Evolutionary conservation across 2,888 invertebrate genomes (phyloP), one percentile per base, ranked within the genome.

Genomic region (Blastobasis adustella): DNA sequence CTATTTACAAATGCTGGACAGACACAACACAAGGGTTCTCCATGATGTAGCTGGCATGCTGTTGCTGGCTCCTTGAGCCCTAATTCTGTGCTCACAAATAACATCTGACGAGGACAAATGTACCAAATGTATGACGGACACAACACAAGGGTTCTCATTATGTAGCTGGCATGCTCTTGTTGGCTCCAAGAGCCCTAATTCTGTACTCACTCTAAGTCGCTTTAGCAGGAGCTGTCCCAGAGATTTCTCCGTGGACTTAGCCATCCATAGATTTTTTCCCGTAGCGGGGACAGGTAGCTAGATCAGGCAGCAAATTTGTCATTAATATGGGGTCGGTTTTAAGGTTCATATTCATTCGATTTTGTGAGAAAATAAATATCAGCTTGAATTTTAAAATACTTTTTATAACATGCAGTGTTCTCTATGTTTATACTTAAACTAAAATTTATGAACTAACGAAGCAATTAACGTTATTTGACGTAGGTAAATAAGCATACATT

Each of bases 221-320:
- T 84, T 86, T 62, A 87, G 73, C 38, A 87, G 79, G 53, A 83
- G 73, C 58, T 67, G 60, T 56, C 86, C 86, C 73, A 87, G 63
- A 47, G 81, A 73, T 78, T 84, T 87, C 67, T 83, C 84, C 63
- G 77, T 67, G 54, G 82, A 77, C 62, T 83, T 83, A 73, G 71
- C 79, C 51, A 82, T 80, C 87, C 84, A 87, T 57, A 87, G 66
- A 52, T 84, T 83, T 71, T 68, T 77, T 82, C 69, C 66, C 77
- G 69, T 75, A 72, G 10, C 23, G 23, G 69, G 75, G 61, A 66
- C 75, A 73, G 73, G 68, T 52, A 79, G 75, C 85, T 86, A 77
- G 62, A 79, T 78, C 66, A 77, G 67, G 73, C 58, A 65, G 54
- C 56, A 58, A 54, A 51, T 43, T 43, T 10, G 47, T 37, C 47